These are phyloP conservation scores for Amphilophus citrinellus DNA, from an alignment of 2,113 vertebrate genomes.

Conservation along the genomic window DNA sequence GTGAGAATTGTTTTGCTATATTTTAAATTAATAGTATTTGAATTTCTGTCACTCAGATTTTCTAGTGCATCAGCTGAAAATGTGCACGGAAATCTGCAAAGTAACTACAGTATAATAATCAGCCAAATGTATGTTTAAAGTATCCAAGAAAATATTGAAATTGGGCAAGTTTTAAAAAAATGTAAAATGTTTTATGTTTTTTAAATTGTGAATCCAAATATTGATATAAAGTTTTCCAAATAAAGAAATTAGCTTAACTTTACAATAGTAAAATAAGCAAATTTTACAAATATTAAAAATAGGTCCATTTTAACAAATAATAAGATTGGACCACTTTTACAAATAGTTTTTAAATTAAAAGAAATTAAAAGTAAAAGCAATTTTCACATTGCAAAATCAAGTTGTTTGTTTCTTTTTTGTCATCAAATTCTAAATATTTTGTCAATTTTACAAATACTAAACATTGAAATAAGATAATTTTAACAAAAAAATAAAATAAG, in stretches of 20 bases:
- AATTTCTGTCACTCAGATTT: background rate
- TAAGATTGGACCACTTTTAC: background rate
- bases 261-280: background rate
- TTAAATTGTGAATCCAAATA: background rate
- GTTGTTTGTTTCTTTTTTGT: no score
- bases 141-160: background rate
- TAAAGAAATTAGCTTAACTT: no score
- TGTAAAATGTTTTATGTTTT: background rate
- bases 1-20: no score
- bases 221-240: background rate
- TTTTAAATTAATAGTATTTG: background rate
- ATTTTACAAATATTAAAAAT: background rate
- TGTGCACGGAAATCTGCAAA: fast-evolving
- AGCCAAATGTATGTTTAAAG: background rate
- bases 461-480: no score
- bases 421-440: no score
- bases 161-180: background rate
- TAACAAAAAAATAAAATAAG: no score
- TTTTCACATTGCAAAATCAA: no score
- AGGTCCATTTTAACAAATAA: background rate
- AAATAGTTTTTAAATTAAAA: no score
- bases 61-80: background rate
- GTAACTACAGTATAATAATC: background rate
- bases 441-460: no score
- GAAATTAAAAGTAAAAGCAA: no score